Evolutionary conservation across 2,113 vertebrate species (phyloP), one percentile per base, ranked within the genome.

Genomic region (Polypterus senegalus): DNA sequence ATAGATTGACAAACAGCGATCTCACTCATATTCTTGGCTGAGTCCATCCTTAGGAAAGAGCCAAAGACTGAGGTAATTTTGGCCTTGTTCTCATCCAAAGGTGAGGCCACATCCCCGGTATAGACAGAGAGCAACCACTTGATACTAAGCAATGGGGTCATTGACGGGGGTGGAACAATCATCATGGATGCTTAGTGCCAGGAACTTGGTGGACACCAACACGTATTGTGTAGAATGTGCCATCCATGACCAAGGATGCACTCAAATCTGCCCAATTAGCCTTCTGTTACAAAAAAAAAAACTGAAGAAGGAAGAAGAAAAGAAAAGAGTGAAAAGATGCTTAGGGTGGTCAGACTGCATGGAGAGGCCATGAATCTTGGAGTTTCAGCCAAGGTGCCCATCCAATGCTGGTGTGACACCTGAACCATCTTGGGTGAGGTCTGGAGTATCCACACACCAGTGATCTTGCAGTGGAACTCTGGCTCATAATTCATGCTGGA

Each of bases 381-480:
- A 27, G 27, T 27, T 27, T 27, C 27, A 27, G 27, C 48, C 49
- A 48, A 63, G 54, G 27, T 54, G 52, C 57, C 55, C 55, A 54
- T 63, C 44, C 27, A 27, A 63, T 10, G 49, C 6, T 51, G 6
- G 62, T 55, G 49, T 54, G 62, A 56, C 56, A 63, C 45, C 46
- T 46, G 44, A 8, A 58, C 47, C 48, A 6, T 44, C 52, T 54
- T 3, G 47, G 47, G 54, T 27, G 27, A 27, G 27, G 27, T 27
- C 27, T 27, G 27, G 27, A 27, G 27, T 27, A 27, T 27, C 27
- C 27, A 27, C 27, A 27, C 27, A 27, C 1, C 27, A 27, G 27
- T 27, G 27, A 2, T 27, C 27, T 27, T 27, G 27, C 27, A 27
- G 27, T 27, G 27, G 27, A 27, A 27, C 27, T 27, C 27, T 27